phyloP scores from a whole-genome alignment of 2,113 vertebrate species.

The Phylloscopus whistleri region DNA sequence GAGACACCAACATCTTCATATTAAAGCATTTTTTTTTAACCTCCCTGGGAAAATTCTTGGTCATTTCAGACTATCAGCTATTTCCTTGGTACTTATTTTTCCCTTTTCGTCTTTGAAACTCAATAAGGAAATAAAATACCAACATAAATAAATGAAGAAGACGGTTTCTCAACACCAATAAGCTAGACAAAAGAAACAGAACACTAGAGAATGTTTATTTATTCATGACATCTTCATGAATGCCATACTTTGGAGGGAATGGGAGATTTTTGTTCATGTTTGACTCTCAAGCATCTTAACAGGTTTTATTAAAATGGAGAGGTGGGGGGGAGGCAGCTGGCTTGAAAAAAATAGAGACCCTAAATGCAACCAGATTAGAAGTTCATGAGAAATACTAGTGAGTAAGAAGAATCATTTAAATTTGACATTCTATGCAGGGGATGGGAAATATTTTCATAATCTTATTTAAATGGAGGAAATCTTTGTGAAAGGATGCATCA shows the following conservation, averaged over 20 bases:
- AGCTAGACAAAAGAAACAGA: slow-evolving; percentile 74
- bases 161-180: slow-evolving; percentile 62
- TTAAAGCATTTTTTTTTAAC: background rate
- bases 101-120: slow-evolving; percentile 70
- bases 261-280: slow-evolving; percentile 31
- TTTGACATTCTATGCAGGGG: background rate
- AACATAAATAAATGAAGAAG: slow-evolving; percentile 79
- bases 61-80: slow-evolving; percentile 12
- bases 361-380: background rate
- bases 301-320: slow-evolving; percentile 19
- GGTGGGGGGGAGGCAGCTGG: background rate
- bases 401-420: background rate
- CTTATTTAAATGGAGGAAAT: background rate
- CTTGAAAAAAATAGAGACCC: background rate
- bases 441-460: background rate
- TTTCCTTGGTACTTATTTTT: slow-evolving; percentile 46
- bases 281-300: background rate
- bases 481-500: background rate
- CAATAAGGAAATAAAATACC: slow-evolving; percentile 72
- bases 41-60: background rate
- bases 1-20: background rate
- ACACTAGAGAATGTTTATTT: slow-evolving; percentile 71
- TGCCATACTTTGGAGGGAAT: slow-evolving; percentile 28
- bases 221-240: slow-evolving; percentile 71
- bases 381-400: background rate